phyloP scores from a whole-genome alignment of 2,113 vertebrate species.

The Cyrtonyx montezumae region DNA sequence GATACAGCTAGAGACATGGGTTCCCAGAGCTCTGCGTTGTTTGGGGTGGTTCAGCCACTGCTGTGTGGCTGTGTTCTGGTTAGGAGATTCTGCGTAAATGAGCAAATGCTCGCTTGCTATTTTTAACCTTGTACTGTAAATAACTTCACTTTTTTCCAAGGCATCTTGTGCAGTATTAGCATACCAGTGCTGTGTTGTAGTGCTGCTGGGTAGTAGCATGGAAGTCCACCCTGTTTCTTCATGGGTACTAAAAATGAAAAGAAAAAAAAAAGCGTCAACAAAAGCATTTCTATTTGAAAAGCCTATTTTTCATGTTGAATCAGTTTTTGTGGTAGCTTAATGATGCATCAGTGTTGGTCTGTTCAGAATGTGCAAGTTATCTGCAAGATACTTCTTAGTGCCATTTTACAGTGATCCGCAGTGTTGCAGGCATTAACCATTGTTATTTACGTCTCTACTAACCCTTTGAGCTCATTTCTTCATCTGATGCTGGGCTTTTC shows the following conservation, averaged over 20 bases:
- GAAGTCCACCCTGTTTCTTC: neutral
- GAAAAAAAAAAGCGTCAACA: neutral
- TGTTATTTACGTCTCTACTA: fast-evolving
- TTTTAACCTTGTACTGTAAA: neutral
- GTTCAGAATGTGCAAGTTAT: neutral
- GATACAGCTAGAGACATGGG: neutral
- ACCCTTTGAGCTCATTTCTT: neutral
- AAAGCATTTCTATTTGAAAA: neutral
- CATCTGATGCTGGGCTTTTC: neutral
- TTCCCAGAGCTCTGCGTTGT: neutral
- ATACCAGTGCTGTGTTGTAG: neutral
- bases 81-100: neutral
- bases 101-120: neutral
- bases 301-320: neutral
- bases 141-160: neutral
- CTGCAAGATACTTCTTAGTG: fast-evolving
- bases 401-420: neutral
- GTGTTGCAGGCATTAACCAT: neutral
- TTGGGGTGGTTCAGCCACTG: neutral
- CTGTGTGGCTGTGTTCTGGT: neutral
- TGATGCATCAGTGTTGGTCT: neutral
- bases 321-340: neutral
- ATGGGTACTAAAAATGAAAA: neutral
- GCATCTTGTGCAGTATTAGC: neutral
- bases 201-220: neutral